Evolutionary conservation across 2,888 invertebrate genomes (phyloP).

Genomic region (Lypha dubia): DNA sequence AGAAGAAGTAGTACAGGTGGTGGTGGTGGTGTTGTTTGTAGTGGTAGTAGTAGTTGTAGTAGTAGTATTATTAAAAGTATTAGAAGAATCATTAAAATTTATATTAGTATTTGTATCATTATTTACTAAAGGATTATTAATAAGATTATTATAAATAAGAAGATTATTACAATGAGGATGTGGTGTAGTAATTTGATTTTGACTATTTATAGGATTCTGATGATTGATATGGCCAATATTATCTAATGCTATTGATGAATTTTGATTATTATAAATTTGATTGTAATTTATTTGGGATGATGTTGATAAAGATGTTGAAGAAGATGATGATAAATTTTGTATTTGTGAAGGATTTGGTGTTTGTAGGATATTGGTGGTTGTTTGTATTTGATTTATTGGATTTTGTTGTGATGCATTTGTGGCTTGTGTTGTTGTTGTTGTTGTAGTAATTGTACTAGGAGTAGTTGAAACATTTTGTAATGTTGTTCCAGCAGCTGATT

Average conservation of each 20-base stretch:
- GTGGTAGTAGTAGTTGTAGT: constrained; percentile 52
- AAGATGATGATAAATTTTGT: constrained; percentile 69
- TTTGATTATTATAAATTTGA: constrained; percentile 67
- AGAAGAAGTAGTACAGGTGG: constrained; percentile 49
- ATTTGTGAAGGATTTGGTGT: constrained; percentile 73
- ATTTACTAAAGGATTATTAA: constrained; percentile 66
- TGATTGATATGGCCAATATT: constrained; percentile 61
- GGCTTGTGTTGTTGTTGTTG: constrained; percentile 67
- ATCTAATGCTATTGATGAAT: constrained; percentile 71
- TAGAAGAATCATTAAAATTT: constrained; percentile 81
- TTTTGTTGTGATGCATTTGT: constrained; percentile 70
- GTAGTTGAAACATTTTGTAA: constrained; percentile 57
- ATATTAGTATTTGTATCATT: constrained; percentile 81
- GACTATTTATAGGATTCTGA: constrained; percentile 60
- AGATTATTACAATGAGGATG: constrained; percentile 63
- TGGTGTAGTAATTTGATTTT: constrained; percentile 51
- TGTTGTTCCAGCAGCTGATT: constrained; percentile 50
- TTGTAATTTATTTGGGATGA: constrained; percentile 59
- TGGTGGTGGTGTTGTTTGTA: constrained; percentile 51
- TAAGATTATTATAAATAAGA: constrained; percentile 63
- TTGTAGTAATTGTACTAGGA: constrained; percentile 72
- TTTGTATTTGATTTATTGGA: constrained; percentile 64
- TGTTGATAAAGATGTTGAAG: constrained; percentile 63
- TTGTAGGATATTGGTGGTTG: constrained; percentile 73
- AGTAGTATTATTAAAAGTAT: constrained; percentile 74